Percentiles rank a stretch among this genome's conserved stretches.
phyloP scores from a whole-genome alignment of 2,113 vertebrate genomes.

The Noctilio leporinus region DNA sequence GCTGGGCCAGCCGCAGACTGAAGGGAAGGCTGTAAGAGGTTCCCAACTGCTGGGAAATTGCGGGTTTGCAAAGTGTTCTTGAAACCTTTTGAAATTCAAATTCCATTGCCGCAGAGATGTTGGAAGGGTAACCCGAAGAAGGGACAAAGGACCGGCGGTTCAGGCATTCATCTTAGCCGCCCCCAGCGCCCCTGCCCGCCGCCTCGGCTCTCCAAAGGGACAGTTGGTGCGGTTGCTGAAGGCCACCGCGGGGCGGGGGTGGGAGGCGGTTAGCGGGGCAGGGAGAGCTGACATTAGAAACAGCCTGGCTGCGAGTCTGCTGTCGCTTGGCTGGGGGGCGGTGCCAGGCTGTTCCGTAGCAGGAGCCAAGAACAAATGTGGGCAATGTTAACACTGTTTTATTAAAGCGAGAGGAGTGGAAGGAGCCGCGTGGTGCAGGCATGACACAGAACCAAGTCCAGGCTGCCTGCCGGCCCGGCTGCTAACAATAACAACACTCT shows the following conservation, averaged over 20 bases:
- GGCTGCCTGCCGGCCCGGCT: background rate
- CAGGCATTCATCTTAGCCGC: background rate
- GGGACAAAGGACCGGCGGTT: constrained; percentile 12
- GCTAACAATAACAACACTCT: accelerated
- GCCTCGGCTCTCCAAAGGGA: background rate
- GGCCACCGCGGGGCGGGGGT: background rate
- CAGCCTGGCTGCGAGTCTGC: background rate
- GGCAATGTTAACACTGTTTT: background rate
- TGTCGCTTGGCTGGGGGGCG: background rate
- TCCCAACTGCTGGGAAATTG: constrained; percentile 70
- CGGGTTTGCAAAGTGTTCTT: constrained; percentile 58
- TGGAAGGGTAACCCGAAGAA: constrained; percentile 13
- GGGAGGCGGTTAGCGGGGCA: constrained; percentile 4
- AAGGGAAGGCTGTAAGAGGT: constrained; percentile 63
- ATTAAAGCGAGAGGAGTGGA: background rate
- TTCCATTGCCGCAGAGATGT: constrained; percentile 43
- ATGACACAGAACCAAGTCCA: background rate
- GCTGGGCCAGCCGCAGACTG: constrained; percentile 38
- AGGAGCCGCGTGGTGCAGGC: background rate
- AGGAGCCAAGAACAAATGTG: constrained; percentile 24
- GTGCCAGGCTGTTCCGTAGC: background rate
- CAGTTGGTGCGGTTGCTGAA: background rate
- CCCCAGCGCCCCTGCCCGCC: background rate
- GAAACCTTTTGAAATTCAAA: constrained; percentile 71
- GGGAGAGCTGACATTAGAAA: background rate